Conservation (phyloP, 2,888 invertebrate genomes). For the Carterocephalus palaemon region DNA sequence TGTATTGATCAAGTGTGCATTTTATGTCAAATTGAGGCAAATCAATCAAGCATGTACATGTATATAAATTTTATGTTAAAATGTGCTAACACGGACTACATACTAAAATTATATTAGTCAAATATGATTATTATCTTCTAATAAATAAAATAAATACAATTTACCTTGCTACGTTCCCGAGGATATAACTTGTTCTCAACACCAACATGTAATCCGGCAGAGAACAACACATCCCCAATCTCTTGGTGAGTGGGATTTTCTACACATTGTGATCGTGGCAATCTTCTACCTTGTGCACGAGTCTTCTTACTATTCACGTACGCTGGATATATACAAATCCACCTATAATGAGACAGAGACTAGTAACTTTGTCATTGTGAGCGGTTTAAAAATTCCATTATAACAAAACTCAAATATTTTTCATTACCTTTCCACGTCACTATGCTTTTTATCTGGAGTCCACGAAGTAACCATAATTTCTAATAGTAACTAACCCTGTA, state of each 20-base stretch:
- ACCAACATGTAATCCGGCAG: conserved; percentile 89
- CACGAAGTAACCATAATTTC: conserved; percentile 77
- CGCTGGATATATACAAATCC: conserved; percentile 98
- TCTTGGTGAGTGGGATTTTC: conserved; percentile 97
- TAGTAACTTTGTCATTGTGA: no score
- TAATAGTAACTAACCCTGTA: no score
- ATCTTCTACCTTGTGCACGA: conserved; percentile 90
- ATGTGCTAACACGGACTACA: no score
- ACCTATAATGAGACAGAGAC: conserved; percentile 78
- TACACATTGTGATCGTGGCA: conserved; percentile 91
- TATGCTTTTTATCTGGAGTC: conserved; percentile 87
- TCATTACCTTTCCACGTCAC: conserved; percentile 78
- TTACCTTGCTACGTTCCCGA: conserved; percentile 90
- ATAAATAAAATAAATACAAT: neutral
- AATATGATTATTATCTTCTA: no score
- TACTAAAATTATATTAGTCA: no score
- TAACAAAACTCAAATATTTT: neutral
- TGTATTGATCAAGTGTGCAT: no score
- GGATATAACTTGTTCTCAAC: conserved; percentile 96
- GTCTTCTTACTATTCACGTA: conserved; percentile 97
- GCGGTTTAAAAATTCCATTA: no score
- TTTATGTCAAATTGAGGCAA: neutral
- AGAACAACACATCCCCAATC: conserved; percentile 93
- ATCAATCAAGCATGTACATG: no score
- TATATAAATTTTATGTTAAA: no score